Percentiles rank a stretch among this genome's conserved stretches.
phyloP scores from a whole-genome alignment of 2,113 vertebrate genomes.

The Clarias magur region DNA sequence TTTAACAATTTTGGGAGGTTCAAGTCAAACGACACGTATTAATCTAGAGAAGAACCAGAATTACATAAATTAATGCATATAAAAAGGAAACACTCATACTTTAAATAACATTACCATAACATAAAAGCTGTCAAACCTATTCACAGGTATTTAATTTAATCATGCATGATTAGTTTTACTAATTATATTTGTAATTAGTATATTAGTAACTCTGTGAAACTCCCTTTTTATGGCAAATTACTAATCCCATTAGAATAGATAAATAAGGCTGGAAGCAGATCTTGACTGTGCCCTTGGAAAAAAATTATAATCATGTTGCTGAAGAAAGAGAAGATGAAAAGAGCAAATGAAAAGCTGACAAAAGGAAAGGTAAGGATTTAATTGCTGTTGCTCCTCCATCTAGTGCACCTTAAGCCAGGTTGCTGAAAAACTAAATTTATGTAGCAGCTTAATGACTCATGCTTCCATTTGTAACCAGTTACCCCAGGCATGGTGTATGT shows the following conservation, averaged over 20 bases:
- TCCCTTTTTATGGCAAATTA: background rate
- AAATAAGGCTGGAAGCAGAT: background rate
- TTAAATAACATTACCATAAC: background rate
- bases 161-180: background rate
- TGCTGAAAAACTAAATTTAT: background rate
- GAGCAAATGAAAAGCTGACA: background rate
- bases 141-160: background rate
- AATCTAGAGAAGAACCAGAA: background rate
- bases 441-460: background rate
- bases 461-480: background rate
- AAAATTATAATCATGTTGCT: conserved; percentile 1
- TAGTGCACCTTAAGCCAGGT: background rate
- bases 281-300: background rate
- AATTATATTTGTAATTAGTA: no score
- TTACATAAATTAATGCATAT: background rate
- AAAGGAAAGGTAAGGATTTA: background rate
- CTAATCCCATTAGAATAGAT: background rate
- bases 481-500: background rate
- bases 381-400: background rate
- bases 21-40: background rate
- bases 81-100: background rate
- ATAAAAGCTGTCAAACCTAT: background rate
- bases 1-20: background rate
- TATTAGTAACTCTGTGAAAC: background rate
- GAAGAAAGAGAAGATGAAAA: background rate